These are phyloP conservation scores for Petrocephalus microphthalmus DNA, from an alignment of 2,113 vertebrate species.

Conservation along the genomic window DNA sequence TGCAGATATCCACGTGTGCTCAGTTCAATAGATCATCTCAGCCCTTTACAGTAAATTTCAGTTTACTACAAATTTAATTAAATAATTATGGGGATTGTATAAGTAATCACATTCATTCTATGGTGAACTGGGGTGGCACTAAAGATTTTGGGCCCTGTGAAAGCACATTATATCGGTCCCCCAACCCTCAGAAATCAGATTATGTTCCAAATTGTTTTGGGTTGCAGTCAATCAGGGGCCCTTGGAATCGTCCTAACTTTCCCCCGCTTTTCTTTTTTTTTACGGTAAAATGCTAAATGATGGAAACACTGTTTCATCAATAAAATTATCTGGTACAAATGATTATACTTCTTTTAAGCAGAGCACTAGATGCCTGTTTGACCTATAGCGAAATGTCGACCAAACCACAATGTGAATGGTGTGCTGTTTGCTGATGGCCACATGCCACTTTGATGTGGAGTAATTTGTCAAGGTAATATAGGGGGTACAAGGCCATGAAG, in stretches of 20 bases:
- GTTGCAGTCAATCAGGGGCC: no score
- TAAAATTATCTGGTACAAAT: not conserved
- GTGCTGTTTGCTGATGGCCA: not conserved
- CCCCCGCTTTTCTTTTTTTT: no score
- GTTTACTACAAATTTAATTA: not conserved
- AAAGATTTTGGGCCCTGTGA: no score
- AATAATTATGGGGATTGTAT: not conserved
- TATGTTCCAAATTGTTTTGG: no score
- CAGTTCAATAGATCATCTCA: not conserved
- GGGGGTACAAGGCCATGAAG: not conserved
- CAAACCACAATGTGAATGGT: not conserved
- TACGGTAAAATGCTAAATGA: not conserved
- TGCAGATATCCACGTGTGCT: not conserved
- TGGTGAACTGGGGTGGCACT: not conserved
- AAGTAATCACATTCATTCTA: not conserved
- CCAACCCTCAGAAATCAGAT: no score
- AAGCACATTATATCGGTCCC: no score
- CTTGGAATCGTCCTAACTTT: no score
- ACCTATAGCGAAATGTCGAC: not conserved
- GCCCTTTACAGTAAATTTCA: not conserved
- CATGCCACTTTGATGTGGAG: not conserved
- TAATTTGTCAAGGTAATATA: not conserved
- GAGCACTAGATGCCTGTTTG: not conserved
- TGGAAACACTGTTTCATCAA: not conserved
- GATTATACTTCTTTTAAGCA: not conserved